Evolutionary conservation across 1,140 invertebrate species (phyloP), one percentile per base, ranked within the genome.

Genomic region (Manduca sexta): DNA sequence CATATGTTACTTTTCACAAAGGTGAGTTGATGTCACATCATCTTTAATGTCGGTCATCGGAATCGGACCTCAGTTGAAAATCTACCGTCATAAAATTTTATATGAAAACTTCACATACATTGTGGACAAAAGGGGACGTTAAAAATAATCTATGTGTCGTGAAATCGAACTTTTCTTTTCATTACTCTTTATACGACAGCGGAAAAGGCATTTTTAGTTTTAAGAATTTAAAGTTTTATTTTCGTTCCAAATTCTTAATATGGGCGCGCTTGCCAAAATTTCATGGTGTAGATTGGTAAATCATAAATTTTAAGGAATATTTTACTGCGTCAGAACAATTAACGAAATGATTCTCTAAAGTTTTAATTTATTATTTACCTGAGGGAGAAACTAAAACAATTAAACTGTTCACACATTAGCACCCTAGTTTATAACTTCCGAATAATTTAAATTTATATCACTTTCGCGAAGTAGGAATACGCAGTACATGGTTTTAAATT

Each of bases 81-180:
- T 26, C 40, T 48, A 42, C 48, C 48, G 40, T 43, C 52, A 59
- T 68, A 61, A 68, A 56, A 59, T 60, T 68, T 68, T 68, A 61
- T 59, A 61, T 49, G 48, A 58, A 56, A 55, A 60, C 50, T 60
- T 61, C 57, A 48, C 53, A 56, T 64, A 64, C 56, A 59, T 56
- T 59, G 52, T 66, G 60, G 62, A 68, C 58, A 74, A 74, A 69
- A 58, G 65, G 63, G 70, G 30, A 56, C 60, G 67, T 69, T 69
- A 73, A 69, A 62, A 57, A 67, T 73, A 74, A 74, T 72, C 62
- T 77, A 72, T 74, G 66, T 77, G 67, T 72, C 64, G 60, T 63
- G 67, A 70, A 64, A 57, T 61, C 56, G 57, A 68, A 74, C 57
- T 72, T 76, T 74, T 69, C 70, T 65, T 69, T 74, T 73, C 69